These are phyloP conservation scores for Hyaena hyaena DNA, from an alignment of 2,113 vertebrate species.

Conservation along the genomic window DNA sequence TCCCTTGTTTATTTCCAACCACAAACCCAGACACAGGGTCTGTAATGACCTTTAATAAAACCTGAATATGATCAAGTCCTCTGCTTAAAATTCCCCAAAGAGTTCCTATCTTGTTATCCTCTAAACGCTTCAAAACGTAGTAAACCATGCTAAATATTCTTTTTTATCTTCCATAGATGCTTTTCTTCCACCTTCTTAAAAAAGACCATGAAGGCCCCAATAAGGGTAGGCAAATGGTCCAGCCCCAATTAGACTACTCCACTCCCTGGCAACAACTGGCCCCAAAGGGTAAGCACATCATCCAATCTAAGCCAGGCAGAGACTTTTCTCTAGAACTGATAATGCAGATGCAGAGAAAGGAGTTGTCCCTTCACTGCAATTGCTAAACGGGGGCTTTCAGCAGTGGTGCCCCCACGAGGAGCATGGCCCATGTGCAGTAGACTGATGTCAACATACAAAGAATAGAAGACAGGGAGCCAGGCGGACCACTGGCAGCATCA, in stretches of 20 bases:
- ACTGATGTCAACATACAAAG: not conserved
- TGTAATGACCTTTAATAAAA: slow-evolving; percentile 7
- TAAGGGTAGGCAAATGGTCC: not conserved
- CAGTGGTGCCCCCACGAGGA: not conserved
- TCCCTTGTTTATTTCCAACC: not conserved
- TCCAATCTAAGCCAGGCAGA: not conserved
- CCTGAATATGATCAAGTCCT: not conserved
- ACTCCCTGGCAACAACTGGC: not conserved
- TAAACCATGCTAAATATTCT: not conserved
- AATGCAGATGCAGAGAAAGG: not conserved
- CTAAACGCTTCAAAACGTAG: not conserved
- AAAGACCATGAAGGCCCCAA: not conserved
- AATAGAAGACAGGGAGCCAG: not conserved
- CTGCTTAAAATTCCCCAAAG: slow-evolving; percentile 32
- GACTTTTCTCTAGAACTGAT: not conserved
- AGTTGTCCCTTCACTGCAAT: not conserved
- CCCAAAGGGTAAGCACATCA: not conserved
- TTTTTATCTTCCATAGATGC: not conserved
- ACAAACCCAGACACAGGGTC: not conserved
- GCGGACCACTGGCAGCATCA: not conserved
- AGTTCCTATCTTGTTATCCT: not conserved
- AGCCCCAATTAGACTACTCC: not conserved
- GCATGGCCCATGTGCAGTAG: not conserved
- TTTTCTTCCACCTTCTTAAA: slow-evolving; percentile 15
- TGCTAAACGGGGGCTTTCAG: not conserved